Evolutionary conservation across 2,888 invertebrate genomes (phyloP), one percentile per base, ranked within the genome.

Genomic region (Acleris laterana): DNA sequence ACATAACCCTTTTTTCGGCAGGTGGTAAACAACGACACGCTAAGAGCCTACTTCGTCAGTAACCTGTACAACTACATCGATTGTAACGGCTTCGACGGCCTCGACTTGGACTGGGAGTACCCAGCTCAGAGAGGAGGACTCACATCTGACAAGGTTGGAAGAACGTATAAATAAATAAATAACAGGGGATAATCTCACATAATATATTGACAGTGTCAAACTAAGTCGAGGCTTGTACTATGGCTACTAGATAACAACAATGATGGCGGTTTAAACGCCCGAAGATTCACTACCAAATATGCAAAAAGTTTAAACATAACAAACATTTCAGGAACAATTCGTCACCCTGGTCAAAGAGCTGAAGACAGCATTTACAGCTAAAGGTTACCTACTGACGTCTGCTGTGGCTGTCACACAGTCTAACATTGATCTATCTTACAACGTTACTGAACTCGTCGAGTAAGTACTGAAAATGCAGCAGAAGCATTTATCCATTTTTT

Each of bases 91-190:
- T 93, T 95, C 72, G 94, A 95, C 77, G 95, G 95, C 3, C 74
- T 95, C 2, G 95, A 95, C 76, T 75, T 95, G 56, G 94, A 95
- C 75, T 95, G 94, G 93, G 94, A 95, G 74, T 95, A 95, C 77
- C 95, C 95, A 0, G 85, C 80, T 3, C 89, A 90, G 69, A 78
- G 93, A 6, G 88, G 78, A 9, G 80, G 89, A 11, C 56, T 68
- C 9, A 68, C 69, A 1, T 69, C 73, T 20, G 93, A 93, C 68
- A 79, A 79, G 32, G 69, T 64, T 9, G 7, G 25, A 25, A 28
- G 28, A 28, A 28, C 1, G 2, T 28, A 28, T 25, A 25, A 25
- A 25, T 25, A 1, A 25, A 25, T n/a, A n/a, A n/a, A n/a, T n/a
- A n/a, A n/a, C n/a, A n/a, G n/a, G n/a, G n/a, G n/a, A n/a, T n/a